Base-by-base conservation (phyloP, 2,888 invertebrate species). In the Torymus tubicola region DNA sequence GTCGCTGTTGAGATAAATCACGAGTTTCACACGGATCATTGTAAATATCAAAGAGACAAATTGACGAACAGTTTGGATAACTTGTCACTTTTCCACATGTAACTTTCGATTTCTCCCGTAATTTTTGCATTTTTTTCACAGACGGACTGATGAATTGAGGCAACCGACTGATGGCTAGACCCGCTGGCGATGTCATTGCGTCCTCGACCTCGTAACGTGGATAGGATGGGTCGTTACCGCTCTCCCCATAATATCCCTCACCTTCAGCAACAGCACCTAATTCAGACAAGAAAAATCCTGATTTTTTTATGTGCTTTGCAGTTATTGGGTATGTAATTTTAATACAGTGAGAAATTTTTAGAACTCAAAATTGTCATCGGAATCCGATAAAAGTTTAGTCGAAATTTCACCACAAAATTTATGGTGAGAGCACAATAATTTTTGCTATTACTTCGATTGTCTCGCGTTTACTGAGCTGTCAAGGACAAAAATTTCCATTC, bases 1-100 rank as follows among this genome's bases (percentile, higher is more conserved):
- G 87, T 78, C 85, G 57, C n/a, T 78, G 12, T 0, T 58, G n/a
- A 0, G 88, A 89, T 16, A 90, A 42, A 73, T 90, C 88, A 10
- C 50, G 82, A n/a, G 85, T 87, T 74, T 90, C 90, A 68, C 90
- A 90, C 18, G 89, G 90, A 85, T 90, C 89, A 0, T 75, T 52
- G 1, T 78, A 50, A 14, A 90, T 53, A 79, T 90, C 85, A 81
- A 89, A 90, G 18, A 90, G 83, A 75, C 90, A 90, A 10, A 53
- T 61, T 0, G 78, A 77, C 2, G 72, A 77, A 63, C 90, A 90
- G 42, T 84, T 82, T 0, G 86, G 67, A 8, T 71, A 81, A 57
- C 18, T 58, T 2, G 69, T 18, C n/a, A 81, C 65, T n/a, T 83
- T 11, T 2, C 11, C 21, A 55, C 90, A 90, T 3, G 55, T 13